Base-by-base conservation (phyloP, 2,797 vertebrate genomes). In the Tapera naevia region DNA sequence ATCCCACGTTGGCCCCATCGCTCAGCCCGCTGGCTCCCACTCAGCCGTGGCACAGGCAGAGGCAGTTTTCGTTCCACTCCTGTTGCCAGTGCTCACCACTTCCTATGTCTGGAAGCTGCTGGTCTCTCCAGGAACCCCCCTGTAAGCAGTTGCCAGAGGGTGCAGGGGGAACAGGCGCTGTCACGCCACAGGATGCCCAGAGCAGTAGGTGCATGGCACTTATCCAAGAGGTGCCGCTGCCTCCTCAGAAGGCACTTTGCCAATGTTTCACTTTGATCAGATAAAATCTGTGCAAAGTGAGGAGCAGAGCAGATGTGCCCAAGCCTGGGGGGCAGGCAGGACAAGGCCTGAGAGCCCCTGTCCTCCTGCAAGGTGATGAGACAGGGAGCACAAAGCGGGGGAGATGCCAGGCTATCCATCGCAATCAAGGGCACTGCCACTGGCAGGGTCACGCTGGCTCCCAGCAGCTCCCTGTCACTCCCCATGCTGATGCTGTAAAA, bases 121-220 rank as follows among this genome's bases (percentile, higher is more conserved):
- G 83, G 10, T 39, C 21, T 21, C 21, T 45, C 54, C 13, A 7
- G 0, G 2, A 85, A 43, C 19, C 12, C 51, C 64, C 35, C 9
- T 70, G 76, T 54, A 61, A 71, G 45, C 28, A 21, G 87, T 10
- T 71, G 81, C 54, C 2, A 1, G 22, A 65, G 80, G 60, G 50
- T 43, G 64, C 19, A 6, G 66, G 46, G 28, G 37, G 54, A 33
- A 33, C 64, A 39, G 39, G 35, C 13, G 9, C 27, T 5, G 11
- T 60, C 81, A 32, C 0, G 3, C 27, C 9, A 7, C 1, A 2
- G 16, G 60, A 25, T 10, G 24, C 0, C 0, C 1, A 5, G 48
- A 13, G 21, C 61, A 64, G 65, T 65, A 32, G 62, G 60, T 0
- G 0, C 71, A 22, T 66, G 89, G 46, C 46, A 21, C 45, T 51